Evolutionary conservation across 2,888 invertebrate genomes (phyloP), one percentile per base, ranked within the genome.

Genomic region (Aspidiotus rigidus): DNA sequence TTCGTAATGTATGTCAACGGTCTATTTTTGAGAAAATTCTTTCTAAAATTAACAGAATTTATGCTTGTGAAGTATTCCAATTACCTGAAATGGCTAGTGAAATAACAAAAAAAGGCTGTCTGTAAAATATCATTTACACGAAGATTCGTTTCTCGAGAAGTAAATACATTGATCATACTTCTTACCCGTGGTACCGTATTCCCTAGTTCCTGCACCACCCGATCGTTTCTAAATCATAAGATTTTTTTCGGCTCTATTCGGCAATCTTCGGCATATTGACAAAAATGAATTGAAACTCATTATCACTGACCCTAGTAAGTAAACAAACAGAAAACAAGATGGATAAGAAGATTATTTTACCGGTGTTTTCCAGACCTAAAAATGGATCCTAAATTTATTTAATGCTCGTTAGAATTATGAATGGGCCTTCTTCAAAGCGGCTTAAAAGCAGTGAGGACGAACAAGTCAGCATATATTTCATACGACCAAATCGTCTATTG

Each of bases 401-500:
- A 28, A 28, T 28, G 28, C 28, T 28, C 28, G 28, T 28, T 1
- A 28, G 28, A 3, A 28, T 49, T 6, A 49, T 49, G 49, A n/a
- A 49, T 6, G 49, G n/a, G n/a, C 49, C 49, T 11, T n/a, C 49
- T 49, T 49, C 49, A 11, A 49, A 49, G 49, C n/a, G 49, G 10
- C 6, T n/a, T 3, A 49, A 63, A 63, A 13, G 49, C 9, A 16
- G 6, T 63, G 16, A 64, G 41, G 55, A 16, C 40, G 40, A 64
- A 1, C 17, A 41, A 13, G 40, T 41, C 41, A 13, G 42, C n/a
- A 42, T 16, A n/a, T 17, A 67, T 49, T 67, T 59, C 28, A 44
- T 42, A 10, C 15, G 60, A 39, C 28, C 17, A 7, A 15, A 49
- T 40, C 70, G 73, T 42, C 53, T 74, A n/a, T 39, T 15, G 42